Evolutionary conservation across 2,888 invertebrate species (phyloP).

Genomic region (Agrilus biguttatus): DNA sequence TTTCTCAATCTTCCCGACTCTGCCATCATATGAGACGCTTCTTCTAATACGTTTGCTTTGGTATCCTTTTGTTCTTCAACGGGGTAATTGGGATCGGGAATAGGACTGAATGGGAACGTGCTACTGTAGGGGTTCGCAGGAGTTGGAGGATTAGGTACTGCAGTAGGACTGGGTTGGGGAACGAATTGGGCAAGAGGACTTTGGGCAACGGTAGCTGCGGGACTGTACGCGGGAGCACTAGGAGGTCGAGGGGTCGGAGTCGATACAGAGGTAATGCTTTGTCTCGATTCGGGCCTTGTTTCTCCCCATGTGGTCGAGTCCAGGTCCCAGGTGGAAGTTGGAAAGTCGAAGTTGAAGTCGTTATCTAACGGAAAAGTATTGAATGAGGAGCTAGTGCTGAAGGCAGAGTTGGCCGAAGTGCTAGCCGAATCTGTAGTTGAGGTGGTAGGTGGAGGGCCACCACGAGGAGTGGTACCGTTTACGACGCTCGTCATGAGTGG

Average conservation of each 20-base stretch:
- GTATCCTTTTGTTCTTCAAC: conserved; percentile 36
- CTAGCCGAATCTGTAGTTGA: conserved; percentile 22
- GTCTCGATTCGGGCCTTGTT: conserved; percentile 45
- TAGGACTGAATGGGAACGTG: conserved; percentile 48
- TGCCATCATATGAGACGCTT: conserved; percentile 26
- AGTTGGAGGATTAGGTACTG: conserved; percentile 25
- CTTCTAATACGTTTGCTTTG: conserved; percentile 34
- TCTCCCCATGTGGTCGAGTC: conserved; percentile 25
- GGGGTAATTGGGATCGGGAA: conserved; percentile 32
- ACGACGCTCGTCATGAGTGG: conserved; percentile 60
- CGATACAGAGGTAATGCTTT: conserved; percentile 45
- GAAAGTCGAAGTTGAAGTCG: conserved; percentile 33
- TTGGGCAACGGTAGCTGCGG: conserved; percentile 24
- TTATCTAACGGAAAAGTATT: conserved; percentile 27
- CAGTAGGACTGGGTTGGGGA: conserved; percentile 38
- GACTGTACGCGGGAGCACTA: conserved; percentile 32
- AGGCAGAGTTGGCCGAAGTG: conserved; percentile 17
- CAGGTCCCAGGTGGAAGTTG: conserved; percentile 47
- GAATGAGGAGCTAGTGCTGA: conserved; percentile 13
- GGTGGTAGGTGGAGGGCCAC: conserved; percentile 17
- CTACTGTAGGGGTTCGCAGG: conserved; percentile 32
- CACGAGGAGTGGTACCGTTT: conserved; percentile 38
- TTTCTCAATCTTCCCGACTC: conserved; percentile 44
- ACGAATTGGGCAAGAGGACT: conserved; percentile 37
- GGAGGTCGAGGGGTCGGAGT: conserved; percentile 46